Conservation (phyloP, 2,113 vertebrate genomes). For the Corythornis madagascariensis region DNA sequence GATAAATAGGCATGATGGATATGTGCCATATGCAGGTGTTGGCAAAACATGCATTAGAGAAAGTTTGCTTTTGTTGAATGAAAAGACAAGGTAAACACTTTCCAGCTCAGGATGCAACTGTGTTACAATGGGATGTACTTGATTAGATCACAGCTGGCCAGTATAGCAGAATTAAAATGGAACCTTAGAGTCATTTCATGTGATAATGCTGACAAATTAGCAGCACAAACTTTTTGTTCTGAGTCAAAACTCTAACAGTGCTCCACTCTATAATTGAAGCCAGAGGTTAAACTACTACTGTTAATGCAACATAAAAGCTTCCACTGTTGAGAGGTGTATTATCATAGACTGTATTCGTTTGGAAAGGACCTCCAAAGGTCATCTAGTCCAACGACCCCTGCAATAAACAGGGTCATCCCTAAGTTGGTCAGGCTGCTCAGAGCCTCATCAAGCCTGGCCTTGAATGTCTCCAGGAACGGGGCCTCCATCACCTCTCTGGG, state of each 20-base stretch:
- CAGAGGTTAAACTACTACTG: background rate
- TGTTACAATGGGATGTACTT: background rate
- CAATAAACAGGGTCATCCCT: no score
- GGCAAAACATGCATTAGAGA: background rate
- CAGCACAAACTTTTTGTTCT: background rate
- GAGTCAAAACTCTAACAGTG: background rate
- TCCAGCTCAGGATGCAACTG: background rate
- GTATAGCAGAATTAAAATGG: background rate
- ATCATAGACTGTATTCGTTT: no score
- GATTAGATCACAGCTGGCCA: background rate
- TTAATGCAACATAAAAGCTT: background rate
- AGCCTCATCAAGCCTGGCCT: no score
- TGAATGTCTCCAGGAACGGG: no score
- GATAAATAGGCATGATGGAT: background rate
- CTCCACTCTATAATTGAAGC: background rate
- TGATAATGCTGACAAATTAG: background rate
- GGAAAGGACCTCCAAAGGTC: no score
- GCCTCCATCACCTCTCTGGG: no score
- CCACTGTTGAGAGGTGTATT: background rate
- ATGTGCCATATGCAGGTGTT: background rate
- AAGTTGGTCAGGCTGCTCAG: no score
- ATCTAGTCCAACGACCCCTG: no score
- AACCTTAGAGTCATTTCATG: background rate
- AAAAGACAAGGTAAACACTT: conserved; percentile 4
- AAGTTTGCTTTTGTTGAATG: background rate